Conservation (phyloP, 2,888 invertebrate genomes). For the Norana najaformis region DNA sequence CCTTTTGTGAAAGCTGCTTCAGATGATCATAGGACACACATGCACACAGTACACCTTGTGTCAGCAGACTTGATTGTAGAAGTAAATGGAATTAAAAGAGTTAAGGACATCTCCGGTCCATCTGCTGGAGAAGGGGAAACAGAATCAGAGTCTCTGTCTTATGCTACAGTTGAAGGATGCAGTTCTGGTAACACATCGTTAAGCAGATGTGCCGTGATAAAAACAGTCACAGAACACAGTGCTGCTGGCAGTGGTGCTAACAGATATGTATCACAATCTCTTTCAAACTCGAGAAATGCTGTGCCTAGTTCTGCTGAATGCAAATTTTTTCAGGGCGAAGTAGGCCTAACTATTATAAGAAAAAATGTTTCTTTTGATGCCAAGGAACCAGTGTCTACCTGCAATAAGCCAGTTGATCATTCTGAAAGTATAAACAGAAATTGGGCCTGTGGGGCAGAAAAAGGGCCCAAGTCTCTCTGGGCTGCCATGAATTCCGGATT, state of each 20-base stretch:
- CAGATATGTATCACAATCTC: background rate
- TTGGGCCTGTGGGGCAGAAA: background rate
- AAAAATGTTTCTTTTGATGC: background rate
- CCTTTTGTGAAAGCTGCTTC: background rate
- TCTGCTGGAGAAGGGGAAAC: background rate
- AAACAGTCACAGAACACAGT: background rate
- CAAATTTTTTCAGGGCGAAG: background rate
- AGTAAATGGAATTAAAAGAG: background rate
- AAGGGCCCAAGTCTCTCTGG: background rate
- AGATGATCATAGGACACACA: background rate
- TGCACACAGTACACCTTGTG: background rate
- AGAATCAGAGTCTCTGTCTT: background rate
- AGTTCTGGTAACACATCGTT: background rate
- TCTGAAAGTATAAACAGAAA: background rate
- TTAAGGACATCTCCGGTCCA: background rate
- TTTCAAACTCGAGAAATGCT: background rate
- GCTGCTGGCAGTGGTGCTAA: background rate
- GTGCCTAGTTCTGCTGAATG: background rate
- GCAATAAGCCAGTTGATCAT: background rate
- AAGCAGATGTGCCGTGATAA: background rate
- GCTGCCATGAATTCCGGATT: background rate
- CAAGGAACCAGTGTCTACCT: background rate
- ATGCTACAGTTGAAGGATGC: background rate
- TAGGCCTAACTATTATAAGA: too few species aligned
- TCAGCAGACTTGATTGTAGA: background rate